phyloP scores from a whole-genome alignment of 2,113 vertebrate genomes.

The Vanacampus margaritifer region DNA sequence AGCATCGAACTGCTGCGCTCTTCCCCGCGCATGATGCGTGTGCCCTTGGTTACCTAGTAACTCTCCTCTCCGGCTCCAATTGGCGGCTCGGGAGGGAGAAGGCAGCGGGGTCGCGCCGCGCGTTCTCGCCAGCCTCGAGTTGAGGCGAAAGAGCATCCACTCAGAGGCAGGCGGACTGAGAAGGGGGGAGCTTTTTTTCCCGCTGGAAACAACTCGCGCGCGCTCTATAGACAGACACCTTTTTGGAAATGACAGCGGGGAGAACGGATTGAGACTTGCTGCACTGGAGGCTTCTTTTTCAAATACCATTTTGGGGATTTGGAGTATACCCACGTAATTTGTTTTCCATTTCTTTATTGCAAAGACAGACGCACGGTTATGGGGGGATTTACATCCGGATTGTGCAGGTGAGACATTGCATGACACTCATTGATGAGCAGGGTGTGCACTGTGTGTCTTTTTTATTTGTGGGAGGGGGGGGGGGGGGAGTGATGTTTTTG shows the following conservation, averaged over 20 bases:
- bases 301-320: slow-evolving; percentile 47
- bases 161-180: slow-evolving; percentile 56
- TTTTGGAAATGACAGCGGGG: slow-evolving; percentile 7
- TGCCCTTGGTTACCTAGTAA: slow-evolving; percentile 79
- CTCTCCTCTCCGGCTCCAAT: slow-evolving; percentile 68
- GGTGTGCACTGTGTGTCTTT: neutral
- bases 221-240: neutral
- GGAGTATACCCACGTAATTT: slow-evolving; percentile 50
- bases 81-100: slow-evolving; percentile 65
- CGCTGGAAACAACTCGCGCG: slow-evolving; percentile 17
- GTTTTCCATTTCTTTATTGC: slow-evolving; percentile 40
- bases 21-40: slow-evolving; percentile 58
- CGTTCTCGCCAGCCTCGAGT: slow-evolving; percentile 66
- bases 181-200: slow-evolving; percentile 46
- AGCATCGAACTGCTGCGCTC: slow-evolving; percentile 30
- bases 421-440: slow-evolving; percentile 33
- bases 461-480: neutral
- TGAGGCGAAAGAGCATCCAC: slow-evolving; percentile 52
- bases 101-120: slow-evolving; percentile 67
- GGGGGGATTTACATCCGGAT: slow-evolving; percentile 64
- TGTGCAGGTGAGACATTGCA: slow-evolving; percentile 74
- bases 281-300: slow-evolving; percentile 48
- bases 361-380: slow-evolving; percentile 53
- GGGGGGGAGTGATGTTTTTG: slow-evolving; percentile 10
- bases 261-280: slow-evolving; percentile 51